Base-by-base conservation (phyloP, 2,888 invertebrate genomes). In the Oscheius sp. region DNA sequence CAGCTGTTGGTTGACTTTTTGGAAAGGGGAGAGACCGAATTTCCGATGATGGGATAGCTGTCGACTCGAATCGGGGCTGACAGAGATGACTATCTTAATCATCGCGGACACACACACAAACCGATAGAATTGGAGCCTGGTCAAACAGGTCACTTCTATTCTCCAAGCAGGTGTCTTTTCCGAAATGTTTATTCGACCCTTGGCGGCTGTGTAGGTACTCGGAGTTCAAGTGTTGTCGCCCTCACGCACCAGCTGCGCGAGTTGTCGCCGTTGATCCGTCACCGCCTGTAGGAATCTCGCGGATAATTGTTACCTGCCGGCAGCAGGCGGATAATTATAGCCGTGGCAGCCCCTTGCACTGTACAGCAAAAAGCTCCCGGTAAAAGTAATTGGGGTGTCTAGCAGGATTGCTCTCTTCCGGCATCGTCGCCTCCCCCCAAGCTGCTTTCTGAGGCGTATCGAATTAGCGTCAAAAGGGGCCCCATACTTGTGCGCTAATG, bases 401-500 rank as follows among this genome's bases (percentile, higher is more conserved):
- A n/a, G n/a, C 43, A 6, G 5, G 61, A 61, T 61, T 66, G 66
- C n/a, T 49, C 16, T 18, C 43, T 61, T 29, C 66, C 66, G 29
- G 52, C 29, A 49, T n/a, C n/a, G 27, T 2, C 16, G 23, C 29
- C 18, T 58, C 58, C 58, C 35, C 27, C 25, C 25, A 18, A 21
- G 18, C n/a, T 49, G 64, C 64, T 66, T 52, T 66, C 52, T 52
- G 66, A 52, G 52, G 66, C 66, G 66, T 66, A 66, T 66, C 66
- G 52, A 66, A 66, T 66, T 49, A 52, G 35, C 27, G 43, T 21
- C 49, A 41, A 41, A 43, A n/a, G n/a, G n/a, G 61, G n/a, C 16
- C 21, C 45, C 16, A 25, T 27, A 58, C 58, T 58, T 27, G 35
- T 25, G 58, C 58, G 46, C 63, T 63, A 63, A 63, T 63, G 63